Evolutionary conservation across 2,113 vertebrate species (phyloP).

Genomic region (Rhombomys opimus): DNA sequence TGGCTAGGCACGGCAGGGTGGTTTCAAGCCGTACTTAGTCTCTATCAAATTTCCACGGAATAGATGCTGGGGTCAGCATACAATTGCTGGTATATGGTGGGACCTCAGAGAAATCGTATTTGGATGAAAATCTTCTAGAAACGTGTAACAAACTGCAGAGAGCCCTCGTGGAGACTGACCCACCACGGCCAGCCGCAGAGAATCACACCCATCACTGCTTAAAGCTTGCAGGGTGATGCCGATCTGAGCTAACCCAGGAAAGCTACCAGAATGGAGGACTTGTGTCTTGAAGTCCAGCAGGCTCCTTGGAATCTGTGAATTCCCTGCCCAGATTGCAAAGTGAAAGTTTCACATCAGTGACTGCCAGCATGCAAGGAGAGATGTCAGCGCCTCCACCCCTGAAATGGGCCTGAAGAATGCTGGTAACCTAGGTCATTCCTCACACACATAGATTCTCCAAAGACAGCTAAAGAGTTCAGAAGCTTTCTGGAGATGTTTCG

Average conservation of each 20-base stretch:
- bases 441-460: not conserved
- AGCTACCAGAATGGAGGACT: not conserved
- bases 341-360: not conserved
- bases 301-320: not conserved
- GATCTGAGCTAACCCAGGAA: not conserved
- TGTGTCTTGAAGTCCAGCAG: not conserved
- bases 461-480: not conserved
- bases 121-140: not conserved
- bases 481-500: not conserved
- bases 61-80: not conserved
- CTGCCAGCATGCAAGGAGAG: too few species aligned
- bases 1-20: accelerated
- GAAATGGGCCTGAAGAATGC: not conserved
- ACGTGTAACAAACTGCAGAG: not conserved
- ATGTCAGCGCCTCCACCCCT: not conserved
- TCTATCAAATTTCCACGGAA: not conserved
- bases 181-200: not conserved
- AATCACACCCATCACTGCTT: not conserved
- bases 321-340: not conserved
- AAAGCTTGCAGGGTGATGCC: not conserved
- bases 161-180: not conserved
- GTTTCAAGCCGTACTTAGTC: accelerated
- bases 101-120: not conserved
- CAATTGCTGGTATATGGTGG: not conserved
- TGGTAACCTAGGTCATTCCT: not conserved